These are phyloP conservation scores for Phortica magna DNA, from an alignment of 2,888 invertebrate genomes.

Conservation along the genomic window DNA sequence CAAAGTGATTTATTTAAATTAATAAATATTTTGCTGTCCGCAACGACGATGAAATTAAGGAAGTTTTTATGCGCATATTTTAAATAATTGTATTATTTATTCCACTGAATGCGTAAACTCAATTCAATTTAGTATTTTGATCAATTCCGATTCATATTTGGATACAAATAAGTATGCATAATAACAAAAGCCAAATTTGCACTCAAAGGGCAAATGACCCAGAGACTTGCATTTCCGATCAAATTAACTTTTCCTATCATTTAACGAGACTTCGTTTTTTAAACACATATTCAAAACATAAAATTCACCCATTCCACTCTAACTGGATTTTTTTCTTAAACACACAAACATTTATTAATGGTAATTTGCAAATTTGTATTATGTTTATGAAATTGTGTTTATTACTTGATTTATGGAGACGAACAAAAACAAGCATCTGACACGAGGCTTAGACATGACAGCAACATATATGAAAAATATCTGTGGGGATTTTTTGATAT, in stretches of 20 bases:
- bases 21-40: neutral
- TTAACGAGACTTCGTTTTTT: no score
- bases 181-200: neutral
- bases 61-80: neutral
- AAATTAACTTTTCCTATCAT: no score
- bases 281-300: no score
- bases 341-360: no score
- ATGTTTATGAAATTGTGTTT: no score
- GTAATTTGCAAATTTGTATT: no score
- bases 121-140: neutral
- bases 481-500: neutral
- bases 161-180: neutral
- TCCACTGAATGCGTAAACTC: neutral
- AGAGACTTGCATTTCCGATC: neutral
- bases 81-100: neutral
- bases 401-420: no score
- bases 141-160: neutral
- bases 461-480: neutral
- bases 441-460: no score
- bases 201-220: neutral
- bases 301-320: no score
- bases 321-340: no score
- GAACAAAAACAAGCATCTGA: no score
- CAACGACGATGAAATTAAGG: neutral
- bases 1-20: neutral